phyloP scores from a whole-genome alignment of 2,113 vertebrate genomes.

The Cathartes aura region DNA sequence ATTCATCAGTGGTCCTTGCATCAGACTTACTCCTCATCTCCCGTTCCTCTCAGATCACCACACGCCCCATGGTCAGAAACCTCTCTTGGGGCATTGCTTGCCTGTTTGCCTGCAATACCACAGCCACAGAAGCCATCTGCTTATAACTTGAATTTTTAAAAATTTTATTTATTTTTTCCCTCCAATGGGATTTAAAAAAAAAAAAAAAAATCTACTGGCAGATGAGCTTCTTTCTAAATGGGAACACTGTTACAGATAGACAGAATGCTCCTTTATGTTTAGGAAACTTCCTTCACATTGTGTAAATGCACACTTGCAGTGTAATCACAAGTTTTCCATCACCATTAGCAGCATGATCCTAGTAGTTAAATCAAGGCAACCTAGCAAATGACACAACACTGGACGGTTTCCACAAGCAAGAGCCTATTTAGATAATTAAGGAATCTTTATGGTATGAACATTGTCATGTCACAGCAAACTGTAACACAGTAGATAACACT shows the following conservation, averaged over 20 bases:
- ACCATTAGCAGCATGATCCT: conserved; percentile 43
- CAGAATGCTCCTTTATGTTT: not conserved
- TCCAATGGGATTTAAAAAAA: not conserved
- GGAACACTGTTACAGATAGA: not conserved
- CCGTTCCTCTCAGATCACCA: not conserved
- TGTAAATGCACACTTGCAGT: conserved; percentile 25
- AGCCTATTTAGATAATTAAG: conserved; percentile 56
- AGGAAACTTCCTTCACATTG: not conserved
- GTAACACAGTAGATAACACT: not conserved
- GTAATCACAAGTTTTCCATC: conserved; percentile 42
- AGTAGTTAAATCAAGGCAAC: conserved; percentile 48
- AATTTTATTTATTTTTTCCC: not conserved
- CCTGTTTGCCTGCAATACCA: not conserved
- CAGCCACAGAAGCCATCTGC: not conserved
- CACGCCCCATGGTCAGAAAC: not conserved
- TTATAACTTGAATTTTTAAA: not conserved
- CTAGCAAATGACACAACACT: not conserved
- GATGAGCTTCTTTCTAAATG: not conserved
- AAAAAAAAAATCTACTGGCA: not conserved
- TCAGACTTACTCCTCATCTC: not conserved
- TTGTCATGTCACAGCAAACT: not conserved
- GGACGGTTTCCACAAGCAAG: conserved; percentile 16
- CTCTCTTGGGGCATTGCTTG: not conserved
- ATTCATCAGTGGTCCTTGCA: not conserved
- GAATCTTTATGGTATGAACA: conserved; percentile 35